Evolutionary conservation across 2,888 invertebrate species (phyloP), one percentile per base, ranked within the genome.

Genomic region (Drosophila neutralis): DNA sequence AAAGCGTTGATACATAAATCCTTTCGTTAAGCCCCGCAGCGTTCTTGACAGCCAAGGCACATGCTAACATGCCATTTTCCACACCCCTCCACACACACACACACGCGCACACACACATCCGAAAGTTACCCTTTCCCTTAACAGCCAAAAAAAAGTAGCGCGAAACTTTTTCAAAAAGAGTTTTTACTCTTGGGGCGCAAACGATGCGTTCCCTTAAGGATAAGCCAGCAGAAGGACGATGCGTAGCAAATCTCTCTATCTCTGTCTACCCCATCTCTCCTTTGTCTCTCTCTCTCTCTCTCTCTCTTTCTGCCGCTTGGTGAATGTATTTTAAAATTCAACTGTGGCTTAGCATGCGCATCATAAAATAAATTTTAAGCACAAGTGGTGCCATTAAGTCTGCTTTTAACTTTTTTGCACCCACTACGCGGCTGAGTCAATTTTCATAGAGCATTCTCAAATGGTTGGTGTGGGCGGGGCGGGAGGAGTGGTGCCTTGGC

Each of bases 1-100:
- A 91, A 91, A 91, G 91, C 91, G 91, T 91, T 91, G 91, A 91
- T 91, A 91, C 91, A 91, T 91, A 91, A 91, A 91, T 91, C 91
- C 91, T 91, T 84, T 76, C 78, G 87, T 85, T 89, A 87, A 88
- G 83, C 82, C 83, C 82, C 85, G 78, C 89, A 82, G 87, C 86
- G 87, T 84, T 86, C 83, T 89, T 90, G 89, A 88, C 88, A 89
- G 85, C 85, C 81, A 80, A 87, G 83, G 86, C 83, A 87, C 85
- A 87, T 80, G 78, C 79, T 75, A 81, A 84, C 82, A 84, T 86
- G 86, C 87, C 81, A 78, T 84, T 86, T 86, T 86, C 85, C 83
- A 73, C 85, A 85, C 85, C 76, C 56, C 51, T 33, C 27, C 54
- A 63, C 31, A 31, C 57, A 40, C 56, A 29, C 54, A 60, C 57